Base-by-base conservation (phyloP, 2,797 vertebrate genomes). In the Salmo trutta region DNA sequence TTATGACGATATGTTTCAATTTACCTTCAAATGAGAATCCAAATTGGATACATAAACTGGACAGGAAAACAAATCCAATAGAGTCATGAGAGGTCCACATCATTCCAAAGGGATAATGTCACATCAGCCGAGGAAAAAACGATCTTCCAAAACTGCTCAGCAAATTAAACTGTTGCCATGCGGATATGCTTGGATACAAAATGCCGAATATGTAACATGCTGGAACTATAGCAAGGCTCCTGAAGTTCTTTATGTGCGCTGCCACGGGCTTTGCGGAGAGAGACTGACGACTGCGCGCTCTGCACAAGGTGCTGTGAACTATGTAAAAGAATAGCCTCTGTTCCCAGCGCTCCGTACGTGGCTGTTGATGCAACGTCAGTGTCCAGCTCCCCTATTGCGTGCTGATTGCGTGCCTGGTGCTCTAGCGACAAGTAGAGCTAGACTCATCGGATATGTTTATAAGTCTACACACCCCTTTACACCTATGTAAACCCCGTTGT, bases 51-150 rank as follows among this genome's bases (percentile, higher is more conserved):
- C 92, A 95, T 78, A 94, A 90, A 85, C 91, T 91, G 79, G 89
- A 91, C 59, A 94, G 84, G 87, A 94, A 92, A 88, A 94, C 87
- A 91, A 95, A 93, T 94, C 94, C 94, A 92, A 93, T 85, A 86
- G 89, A 89, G 71, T 94, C 94, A 71, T 92, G 93, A 92, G 92
- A 92, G 91, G 88, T 94, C 93, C 94, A 93, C 94, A 94, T 95
- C 87, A 85, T 94, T 93, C 91, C 92, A 90, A 54, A 65, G 24
- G 80, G 71, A 51, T 80, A 80, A 80, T 82, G 88, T 91, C 79
- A 87, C 90, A 91, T 91, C 77, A 91, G 91, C 86, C 79, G 88
- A 66, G 68, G 82, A 53, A 75, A 78, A 76, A 82, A 75, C 80
- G 83, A 79, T 78, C 73, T 87, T 84, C 88, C 87, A 73, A 79